Evolutionary conservation across 2,888 invertebrate genomes (phyloP), one percentile per base, ranked within the genome.

Genomic region (Hypsopygia costalis): DNA sequence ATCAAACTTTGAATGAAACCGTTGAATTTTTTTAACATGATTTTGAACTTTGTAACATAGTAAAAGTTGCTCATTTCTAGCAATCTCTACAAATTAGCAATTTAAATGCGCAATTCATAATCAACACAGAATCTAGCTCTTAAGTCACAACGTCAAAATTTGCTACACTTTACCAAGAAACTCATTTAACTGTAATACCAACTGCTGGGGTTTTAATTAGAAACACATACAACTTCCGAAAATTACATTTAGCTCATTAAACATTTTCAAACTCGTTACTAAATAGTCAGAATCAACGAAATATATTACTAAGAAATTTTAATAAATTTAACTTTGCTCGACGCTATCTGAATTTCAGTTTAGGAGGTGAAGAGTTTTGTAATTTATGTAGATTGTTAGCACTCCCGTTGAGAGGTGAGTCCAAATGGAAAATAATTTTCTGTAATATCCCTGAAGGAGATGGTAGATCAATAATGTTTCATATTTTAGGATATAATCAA

Each of bases 301-400:
- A 55, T 51, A 58, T 60, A 67, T 62, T 66, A 65, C 62, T 56
- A 43, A 44, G 55, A 52, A 53, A 69, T 64, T 71, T 67, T 64
- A 68, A 69, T 72, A 75, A 68, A 69, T 68, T 69, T 52, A 63
- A 68, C 61, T 66, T 63, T 53, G 52, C 62, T 61, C 60, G 59
- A 57, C 58, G 62, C 59, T 74, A 72, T 76, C 71, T 61, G 55
- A 69, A 65, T 64, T 64, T 55, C 51, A 62, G 62, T 70, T 71
- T 61, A 57, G 62, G 60, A 65, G 67, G 69, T 71, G 65, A 69
- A 58, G 67, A 72, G 62, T 74, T 75, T 60, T 44, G 62, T 79
- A 80, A 79, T 80, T 80, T 79, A 79, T 80, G 78, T 69, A 81
- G 69, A 81, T 81, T 81, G 76, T 78, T 67, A 61, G 69, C 62